Base-by-base conservation (phyloP, 2,888 invertebrate species). In the Electrophaes corylata region DNA sequence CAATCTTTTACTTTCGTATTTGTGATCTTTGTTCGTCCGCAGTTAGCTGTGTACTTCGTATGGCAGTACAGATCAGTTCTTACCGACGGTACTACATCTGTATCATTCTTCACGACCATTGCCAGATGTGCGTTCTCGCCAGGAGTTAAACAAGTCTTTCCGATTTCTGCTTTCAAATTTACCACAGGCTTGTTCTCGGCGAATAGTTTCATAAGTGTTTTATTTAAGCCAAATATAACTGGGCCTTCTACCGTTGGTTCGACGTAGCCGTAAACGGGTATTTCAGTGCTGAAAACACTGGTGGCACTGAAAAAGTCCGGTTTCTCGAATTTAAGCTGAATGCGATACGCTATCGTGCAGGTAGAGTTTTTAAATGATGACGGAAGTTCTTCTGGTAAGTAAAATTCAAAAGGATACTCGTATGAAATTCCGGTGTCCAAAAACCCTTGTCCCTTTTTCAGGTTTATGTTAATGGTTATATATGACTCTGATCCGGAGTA, bases 241-340 rank as follows among this genome's bases (percentile, higher is more conserved):
- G 68, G 62, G 0, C 54, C 63, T 20, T 61, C 6, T 37, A 16
- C 16, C 44, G 41, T n/a, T 5, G 45, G 4, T 14, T 47, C n/a
- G 2, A 69, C 52, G n/a, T 54, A 54, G 10, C 58, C 58, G 40
- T 62, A 62, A 0, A 69, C 66, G 0, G 60, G 57, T 58, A 69
- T 52, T 35, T 69, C 65, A 0, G 60, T 49, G 2, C 14, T 39
- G 26, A 64, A 65, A 5, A 50, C 48, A 14, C 43, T 60, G 11
- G 47, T 60, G n/a, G 55, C 31, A 14, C 60, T 65, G 26, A 69
- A 65, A 0, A 66, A 40, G 6, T 47, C 41, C 0, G 59, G 18
- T 43, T 61, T 69, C 14, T 31, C 60, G 31, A 69, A 67, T 16
- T 60, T 62, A 0, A 67, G n/a, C 33, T 48, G 37, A 11, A 65